phyloP scores from a whole-genome alignment of 2,113 vertebrate genomes.

The Chascanopsetta lugubris region DNA sequence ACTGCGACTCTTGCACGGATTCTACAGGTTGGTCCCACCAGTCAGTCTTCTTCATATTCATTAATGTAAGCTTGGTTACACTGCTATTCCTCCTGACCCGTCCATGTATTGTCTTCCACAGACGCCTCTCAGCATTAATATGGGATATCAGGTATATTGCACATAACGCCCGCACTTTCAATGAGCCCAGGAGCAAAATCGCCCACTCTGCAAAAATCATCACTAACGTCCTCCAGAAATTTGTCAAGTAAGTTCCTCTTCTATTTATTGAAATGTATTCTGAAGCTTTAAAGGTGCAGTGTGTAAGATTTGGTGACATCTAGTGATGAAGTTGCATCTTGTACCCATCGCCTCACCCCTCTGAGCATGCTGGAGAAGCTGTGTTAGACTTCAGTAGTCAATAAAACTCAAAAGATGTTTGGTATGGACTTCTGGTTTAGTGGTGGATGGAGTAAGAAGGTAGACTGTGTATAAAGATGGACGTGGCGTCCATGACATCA shows the following conservation, averaged over 20 bases:
- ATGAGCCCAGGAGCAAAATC: slow-evolving; percentile 95
- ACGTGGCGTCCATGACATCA: no score
- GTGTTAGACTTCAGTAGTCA: no score
- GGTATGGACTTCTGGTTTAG: no score
- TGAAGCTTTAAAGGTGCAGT: no score
- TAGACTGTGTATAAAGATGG: no score
- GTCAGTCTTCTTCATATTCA: not conserved
- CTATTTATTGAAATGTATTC: not conserved
- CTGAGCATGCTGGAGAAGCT: no score
- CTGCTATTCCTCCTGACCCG: not conserved
- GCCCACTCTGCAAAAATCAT: slow-evolving; percentile 93
- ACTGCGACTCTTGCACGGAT: slow-evolving; percentile 88
- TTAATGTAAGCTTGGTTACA: not conserved
- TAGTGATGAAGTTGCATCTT: no score
- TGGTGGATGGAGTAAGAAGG: no score
- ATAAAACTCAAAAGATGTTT: no score
- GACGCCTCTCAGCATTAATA: slow-evolving; percentile 91
- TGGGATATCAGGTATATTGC: slow-evolving; percentile 96
- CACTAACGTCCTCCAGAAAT: slow-evolving; percentile 91
- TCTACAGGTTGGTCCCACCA: slow-evolving; percentile 88
- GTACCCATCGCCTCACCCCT: no score
- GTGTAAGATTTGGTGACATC: no score
- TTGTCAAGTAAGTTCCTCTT: slow-evolving; percentile 86
- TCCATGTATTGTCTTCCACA: slow-evolving; percentile 59
- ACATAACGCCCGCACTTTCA: slow-evolving; percentile 94